Percentiles rank a stretch among this genome's conserved stretches.
Conservation (phyloP, 2,113 vertebrate genomes). For the Eudyptes chrysolophus region DNA sequence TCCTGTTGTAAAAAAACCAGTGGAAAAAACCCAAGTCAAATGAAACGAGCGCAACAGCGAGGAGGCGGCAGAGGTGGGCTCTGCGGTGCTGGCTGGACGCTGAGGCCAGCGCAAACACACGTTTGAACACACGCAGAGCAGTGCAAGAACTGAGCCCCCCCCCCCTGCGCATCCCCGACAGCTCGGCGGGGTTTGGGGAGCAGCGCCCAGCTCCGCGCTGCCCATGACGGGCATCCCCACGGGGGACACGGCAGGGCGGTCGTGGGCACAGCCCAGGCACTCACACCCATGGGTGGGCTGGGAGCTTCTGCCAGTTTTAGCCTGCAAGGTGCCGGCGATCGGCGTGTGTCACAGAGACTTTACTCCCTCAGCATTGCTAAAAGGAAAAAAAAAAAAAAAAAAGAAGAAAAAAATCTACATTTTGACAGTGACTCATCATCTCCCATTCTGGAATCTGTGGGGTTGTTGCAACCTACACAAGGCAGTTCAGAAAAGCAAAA, state of each 20-base stretch:
- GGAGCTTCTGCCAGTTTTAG: not conserved
- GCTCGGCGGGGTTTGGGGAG: accelerated
- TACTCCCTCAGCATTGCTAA: not conserved
- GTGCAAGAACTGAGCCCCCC: accelerated
- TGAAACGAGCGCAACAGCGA: accelerated
- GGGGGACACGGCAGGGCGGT: accelerated
- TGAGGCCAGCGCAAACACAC: accelerated
- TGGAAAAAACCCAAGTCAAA: constrained; percentile 38
- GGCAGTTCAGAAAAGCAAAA: constrained; percentile 62
- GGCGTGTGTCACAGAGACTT: not conserved
- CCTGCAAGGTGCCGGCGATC: not conserved
- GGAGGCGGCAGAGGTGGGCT: not conserved
- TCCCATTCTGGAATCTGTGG: constrained; percentile 70
- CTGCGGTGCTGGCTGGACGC: not conserved
- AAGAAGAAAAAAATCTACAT: not conserved
- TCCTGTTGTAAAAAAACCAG: not conserved
- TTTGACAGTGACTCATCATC: constrained; percentile 65
- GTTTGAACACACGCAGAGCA: accelerated
- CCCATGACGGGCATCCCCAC: not conserved
- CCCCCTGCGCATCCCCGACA: accelerated
- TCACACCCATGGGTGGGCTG: not conserved
- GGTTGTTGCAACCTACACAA: constrained; percentile 71
- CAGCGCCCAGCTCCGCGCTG: not conserved
- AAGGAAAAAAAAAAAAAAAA: not conserved
- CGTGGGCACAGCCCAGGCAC: not conserved